phyloP scores from a whole-genome alignment of 2,888 invertebrate genomes.

The Heliconius cydno region DNA sequence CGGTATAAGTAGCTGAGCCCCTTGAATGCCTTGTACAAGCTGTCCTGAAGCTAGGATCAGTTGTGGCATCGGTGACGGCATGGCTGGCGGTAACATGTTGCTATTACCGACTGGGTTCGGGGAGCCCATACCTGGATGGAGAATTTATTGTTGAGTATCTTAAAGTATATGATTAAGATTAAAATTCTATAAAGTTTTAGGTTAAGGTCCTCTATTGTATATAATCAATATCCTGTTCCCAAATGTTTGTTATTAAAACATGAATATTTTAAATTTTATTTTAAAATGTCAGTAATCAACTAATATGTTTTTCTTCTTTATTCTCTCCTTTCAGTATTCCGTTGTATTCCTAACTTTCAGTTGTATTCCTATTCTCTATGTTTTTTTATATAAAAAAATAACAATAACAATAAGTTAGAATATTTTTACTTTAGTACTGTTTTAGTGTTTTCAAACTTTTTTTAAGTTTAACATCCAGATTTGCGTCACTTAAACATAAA shows the following conservation, averaged over 20 bases:
- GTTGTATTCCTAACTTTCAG: background rate
- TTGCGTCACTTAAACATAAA: background rate
- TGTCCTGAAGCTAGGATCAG: constrained; percentile 95
- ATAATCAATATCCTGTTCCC: too few relatives aligned
- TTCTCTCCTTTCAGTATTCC: background rate
- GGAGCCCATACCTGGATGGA: constrained; percentile 71
- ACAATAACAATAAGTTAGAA: too few relatives aligned
- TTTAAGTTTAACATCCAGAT: background rate
- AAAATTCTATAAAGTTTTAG: too few relatives aligned
- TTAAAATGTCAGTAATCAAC: background rate
- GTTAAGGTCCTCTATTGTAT: too few relatives aligned
- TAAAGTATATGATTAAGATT: too few relatives aligned
- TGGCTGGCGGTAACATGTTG: constrained; percentile 84
- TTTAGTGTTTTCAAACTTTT: background rate
- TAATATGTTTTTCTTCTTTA: background rate
- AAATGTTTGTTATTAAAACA: too few relatives aligned
- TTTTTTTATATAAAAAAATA: background rate
- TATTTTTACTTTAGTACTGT: too few relatives aligned
- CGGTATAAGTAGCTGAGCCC: constrained; percentile 96
- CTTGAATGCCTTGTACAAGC: constrained; percentile 95
- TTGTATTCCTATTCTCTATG: background rate
- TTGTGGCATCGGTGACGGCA: constrained; percentile 93
- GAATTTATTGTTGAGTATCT: constrained; percentile 5
- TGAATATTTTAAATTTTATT: too few relatives aligned
- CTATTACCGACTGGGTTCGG: constrained; percentile 77